Conservation (phyloP, 2,113 vertebrate species). For the Silurus glanis region DNA sequence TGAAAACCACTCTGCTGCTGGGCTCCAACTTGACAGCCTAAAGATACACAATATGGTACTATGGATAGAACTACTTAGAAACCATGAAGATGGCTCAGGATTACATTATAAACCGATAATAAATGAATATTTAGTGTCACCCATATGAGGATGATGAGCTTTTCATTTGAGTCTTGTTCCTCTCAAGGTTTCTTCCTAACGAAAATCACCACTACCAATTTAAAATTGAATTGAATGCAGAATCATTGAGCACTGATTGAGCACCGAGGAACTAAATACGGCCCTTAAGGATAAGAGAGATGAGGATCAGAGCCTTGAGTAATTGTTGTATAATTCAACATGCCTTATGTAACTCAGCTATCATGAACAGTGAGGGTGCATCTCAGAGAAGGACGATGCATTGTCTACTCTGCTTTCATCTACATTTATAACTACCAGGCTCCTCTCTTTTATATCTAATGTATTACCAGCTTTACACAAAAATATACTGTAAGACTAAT, state of each 20-base stretch:
- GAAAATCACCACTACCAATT: no score
- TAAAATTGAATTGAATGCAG: no score
- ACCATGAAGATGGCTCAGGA: no score
- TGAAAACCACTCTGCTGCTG: no score
- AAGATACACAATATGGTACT: no score
- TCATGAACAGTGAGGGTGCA: constrained; percentile 13
- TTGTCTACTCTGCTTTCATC: not conserved
- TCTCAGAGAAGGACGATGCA: not conserved
- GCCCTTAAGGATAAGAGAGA: not conserved
- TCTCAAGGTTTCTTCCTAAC: no score
- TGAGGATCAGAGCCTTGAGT: constrained; percentile 38
- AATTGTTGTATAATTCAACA: constrained; percentile 44
- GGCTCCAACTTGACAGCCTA: no score
- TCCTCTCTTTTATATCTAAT: not conserved
- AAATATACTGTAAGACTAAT: not conserved
- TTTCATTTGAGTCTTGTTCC: no score
- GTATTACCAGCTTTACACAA: not conserved
- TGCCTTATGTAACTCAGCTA: constrained; percentile 43
- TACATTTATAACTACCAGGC: not conserved
- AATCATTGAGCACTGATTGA: not conserved
- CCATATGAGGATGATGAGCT: no score
- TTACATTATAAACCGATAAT: no score
- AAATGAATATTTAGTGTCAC: no score
- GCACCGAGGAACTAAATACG: constrained; percentile 27
- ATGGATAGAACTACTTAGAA: no score